A percentile compares a stretch with the other conserved stretches of the same genome.
These are phyloP conservation scores for Platycheirus albimanus DNA, from an alignment of 2,888 invertebrate genomes.

Conservation along the genomic window DNA sequence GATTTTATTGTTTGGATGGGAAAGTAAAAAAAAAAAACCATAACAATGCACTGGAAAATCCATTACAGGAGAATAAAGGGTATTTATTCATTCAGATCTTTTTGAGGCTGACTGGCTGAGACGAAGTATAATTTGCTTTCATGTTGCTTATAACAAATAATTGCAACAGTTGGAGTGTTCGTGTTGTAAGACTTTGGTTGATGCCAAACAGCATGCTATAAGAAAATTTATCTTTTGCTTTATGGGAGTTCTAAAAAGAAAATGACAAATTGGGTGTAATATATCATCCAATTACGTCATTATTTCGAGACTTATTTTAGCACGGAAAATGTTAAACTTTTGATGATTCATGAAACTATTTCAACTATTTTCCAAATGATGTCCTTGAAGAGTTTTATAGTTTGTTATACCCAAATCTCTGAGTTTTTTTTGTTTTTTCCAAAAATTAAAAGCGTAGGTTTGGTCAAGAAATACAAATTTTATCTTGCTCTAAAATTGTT, in stretches of 20 bases:
- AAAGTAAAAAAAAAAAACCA: constrained; percentile 23
- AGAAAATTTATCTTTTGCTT: background rate
- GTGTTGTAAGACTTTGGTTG: constrained; percentile 8
- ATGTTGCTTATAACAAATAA: constrained; percentile 7
- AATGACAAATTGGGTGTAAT: background rate
- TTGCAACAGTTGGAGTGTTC: constrained; percentile 20
- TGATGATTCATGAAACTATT: no score
- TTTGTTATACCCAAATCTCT: no score
- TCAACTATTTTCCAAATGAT: no score
- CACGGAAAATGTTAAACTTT: no score
- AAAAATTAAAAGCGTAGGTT: no score
- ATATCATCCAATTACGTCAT: no score
- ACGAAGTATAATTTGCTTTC: constrained; percentile 23
- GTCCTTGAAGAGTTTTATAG: no score
- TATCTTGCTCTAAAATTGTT: no score
- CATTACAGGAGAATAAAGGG: constrained; percentile 12
- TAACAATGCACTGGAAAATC: constrained; percentile 27
- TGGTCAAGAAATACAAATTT: no score
- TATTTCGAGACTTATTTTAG: no score
- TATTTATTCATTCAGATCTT: background rate
- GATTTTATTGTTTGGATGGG: constrained; percentile 18
- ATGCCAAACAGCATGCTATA: constrained; percentile 17
- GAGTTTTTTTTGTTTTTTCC: no score
- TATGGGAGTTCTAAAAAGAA: background rate
- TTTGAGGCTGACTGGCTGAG: constrained; percentile 1